Evolutionary conservation across 1,140 invertebrate species (phyloP), one percentile per base, ranked within the genome.

Genomic region (Heliconius hermathena): DNA sequence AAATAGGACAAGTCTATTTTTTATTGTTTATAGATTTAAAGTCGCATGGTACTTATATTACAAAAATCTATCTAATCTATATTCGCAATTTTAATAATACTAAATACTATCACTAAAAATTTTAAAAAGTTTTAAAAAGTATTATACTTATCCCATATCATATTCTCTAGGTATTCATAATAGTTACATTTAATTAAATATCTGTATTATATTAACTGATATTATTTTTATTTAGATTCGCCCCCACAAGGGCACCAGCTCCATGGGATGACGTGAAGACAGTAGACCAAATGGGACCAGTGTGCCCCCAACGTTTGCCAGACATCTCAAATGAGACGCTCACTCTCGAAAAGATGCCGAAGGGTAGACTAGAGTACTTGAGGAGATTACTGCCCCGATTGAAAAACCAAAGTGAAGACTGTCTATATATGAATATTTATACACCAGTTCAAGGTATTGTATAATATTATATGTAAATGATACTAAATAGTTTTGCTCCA

Each of bases 341-440:
- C 6, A 97, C 97, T 1, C 91, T 98, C 76, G 96, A 97, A 83
- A 96, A 96, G 76, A 98, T 99, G 97, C 98, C 98, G 4, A 97
- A 97, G 87, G 98, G 98, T n/a, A 95, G 98, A 18, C 95, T 99
- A 71, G 97, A 98, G 85, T 98, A 98, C 88, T 95, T 99, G 36
- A 97, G 97, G 83, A 96, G 98, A 85, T 95, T 99, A 74, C 92
- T 98, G 82, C 98, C 98, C 8, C 97, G 97, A 91, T 95, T 99
- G 76, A 96, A 96, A 86, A 98, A 99, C 88, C 98, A 99, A 93
- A 98, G 97, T 85, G 99, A 99, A 95, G 99, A 99, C 94, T 99
- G 99, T 89, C 96, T 99, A 36, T 99, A 99, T 91, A 96, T 99
- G 87, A 99, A 99, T 91, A 97, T 99, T 85, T 99, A 99, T 92